These are phyloP conservation scores for Hexactinellida sp. DNA, from an alignment of 37 sponge, comb jelly and placozoan genomes.

Conservation along the genomic window DNA sequence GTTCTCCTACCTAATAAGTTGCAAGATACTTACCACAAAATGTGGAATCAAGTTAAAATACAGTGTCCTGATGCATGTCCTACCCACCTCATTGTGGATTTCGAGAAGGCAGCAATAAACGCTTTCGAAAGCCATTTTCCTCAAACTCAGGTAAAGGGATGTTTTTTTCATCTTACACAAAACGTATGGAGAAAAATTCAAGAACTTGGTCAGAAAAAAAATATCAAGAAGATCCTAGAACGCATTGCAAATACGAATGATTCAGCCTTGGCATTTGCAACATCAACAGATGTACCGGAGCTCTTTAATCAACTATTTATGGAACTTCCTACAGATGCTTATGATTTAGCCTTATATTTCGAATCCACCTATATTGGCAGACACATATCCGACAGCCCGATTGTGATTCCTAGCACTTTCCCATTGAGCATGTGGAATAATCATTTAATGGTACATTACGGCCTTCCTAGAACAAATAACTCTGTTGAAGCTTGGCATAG, in stretches of 20 bases:
- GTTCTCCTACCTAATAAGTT: background rate
- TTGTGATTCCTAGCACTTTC: background rate
- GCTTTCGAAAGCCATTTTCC: background rate
- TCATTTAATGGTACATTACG: background rate
- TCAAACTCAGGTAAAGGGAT: background rate
- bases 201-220: background rate
- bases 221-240: background rate
- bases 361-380: constrained; percentile 15
- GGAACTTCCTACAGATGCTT: background rate
- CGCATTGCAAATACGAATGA: background rate
- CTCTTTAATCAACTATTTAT: background rate
- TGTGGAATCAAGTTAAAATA: background rate
- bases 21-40: background rate
- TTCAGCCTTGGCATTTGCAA: background rate
- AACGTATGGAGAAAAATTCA: background rate
- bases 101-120: background rate
- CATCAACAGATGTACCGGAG: background rate
- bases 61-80: background rate
- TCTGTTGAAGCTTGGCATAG: background rate
- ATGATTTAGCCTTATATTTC: background rate
- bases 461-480: background rate
- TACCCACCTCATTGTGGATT: background rate
- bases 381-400: background rate
- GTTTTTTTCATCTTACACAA: background rate
- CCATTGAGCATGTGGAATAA: background rate